A percentile compares a stretch with the other conserved stretches of the same genome.
phyloP scores from a whole-genome alignment of 2,113 vertebrate species.

The Eulemur rufifrons region DNA sequence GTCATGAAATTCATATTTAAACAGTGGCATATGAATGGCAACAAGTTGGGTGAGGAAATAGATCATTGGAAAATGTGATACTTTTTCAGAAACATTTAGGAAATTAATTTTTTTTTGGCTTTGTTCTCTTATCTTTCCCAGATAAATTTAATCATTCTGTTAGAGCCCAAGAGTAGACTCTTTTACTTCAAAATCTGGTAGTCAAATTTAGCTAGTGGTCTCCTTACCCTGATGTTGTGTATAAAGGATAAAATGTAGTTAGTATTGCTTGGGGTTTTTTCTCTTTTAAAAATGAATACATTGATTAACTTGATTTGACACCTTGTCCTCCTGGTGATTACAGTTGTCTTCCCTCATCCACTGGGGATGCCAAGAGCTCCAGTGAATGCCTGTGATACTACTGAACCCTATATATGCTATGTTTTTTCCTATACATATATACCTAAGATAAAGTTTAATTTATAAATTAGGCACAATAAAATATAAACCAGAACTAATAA shows the following conservation, averaged over 20 bases:
- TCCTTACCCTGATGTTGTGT: not conserved
- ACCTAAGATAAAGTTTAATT: not conserved
- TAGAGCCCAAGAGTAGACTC: not conserved
- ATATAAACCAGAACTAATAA: not conserved
- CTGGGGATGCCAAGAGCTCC: not conserved
- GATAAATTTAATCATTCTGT: slow-evolving; percentile 18
- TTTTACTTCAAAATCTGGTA: not conserved
- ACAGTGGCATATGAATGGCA: not conserved
- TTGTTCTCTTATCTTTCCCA: not conserved
- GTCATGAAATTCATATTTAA: slow-evolving; percentile 27
- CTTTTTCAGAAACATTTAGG: slow-evolving; percentile 30
- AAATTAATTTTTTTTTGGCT: slow-evolving; percentile 53
- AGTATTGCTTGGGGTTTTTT: not conserved
- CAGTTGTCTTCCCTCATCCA: not conserved
- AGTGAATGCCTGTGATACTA: not conserved
- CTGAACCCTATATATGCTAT: not conserved
- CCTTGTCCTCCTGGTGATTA: not conserved
- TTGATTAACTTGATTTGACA: not conserved
- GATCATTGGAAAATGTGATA: not conserved
- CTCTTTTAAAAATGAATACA: not conserved
- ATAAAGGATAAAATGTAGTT: not conserved
- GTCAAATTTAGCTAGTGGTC: not conserved
- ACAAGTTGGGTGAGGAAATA: not conserved
- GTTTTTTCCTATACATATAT: not conserved
- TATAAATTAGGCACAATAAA: not conserved